These are phyloP conservation scores for Pachypanchax playfairii DNA, from an alignment of 2,113 vertebrate genomes.

Conservation along the genomic window DNA sequence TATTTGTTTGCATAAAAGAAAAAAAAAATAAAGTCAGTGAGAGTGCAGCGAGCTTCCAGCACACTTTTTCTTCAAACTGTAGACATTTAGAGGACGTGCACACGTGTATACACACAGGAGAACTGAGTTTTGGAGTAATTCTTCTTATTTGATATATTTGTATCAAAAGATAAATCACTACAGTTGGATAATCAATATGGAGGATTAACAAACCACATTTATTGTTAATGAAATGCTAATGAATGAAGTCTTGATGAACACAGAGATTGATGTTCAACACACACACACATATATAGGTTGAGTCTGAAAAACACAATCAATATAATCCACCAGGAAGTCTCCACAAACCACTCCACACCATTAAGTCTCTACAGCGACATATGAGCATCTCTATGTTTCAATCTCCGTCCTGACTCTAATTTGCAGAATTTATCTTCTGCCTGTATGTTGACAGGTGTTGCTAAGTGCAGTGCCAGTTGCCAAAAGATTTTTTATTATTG, in stretches of 20 bases:
- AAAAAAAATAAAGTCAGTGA: conserved; percentile 28
- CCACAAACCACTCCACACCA: conserved; percentile 89
- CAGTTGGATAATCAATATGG: conserved; percentile 49
- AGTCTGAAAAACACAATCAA: conserved; percentile 92
- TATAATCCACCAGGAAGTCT: conserved; percentile 89
- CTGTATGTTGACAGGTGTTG: conserved; percentile 88
- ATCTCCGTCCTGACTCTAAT: conserved; percentile 69
- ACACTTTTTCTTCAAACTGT: background rate
- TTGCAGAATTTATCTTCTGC: conserved; percentile 90
- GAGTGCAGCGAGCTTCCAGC: conserved; percentile 13
- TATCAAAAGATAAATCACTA: conserved; percentile 31
- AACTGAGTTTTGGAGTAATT: background rate
- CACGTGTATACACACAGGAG: background rate
- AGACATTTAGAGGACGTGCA: background rate
- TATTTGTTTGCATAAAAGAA: conserved; percentile 39
- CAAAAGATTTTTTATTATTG: conserved; percentile 95
- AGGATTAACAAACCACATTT: conserved; percentile 59
- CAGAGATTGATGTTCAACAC: conserved; percentile 45
- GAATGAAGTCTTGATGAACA: conserved; percentile 56
- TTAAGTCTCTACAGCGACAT: conserved; percentile 88
- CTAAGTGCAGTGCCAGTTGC: conserved; percentile 91
- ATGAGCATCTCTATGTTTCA: conserved; percentile 67
- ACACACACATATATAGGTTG: conserved; percentile 26
- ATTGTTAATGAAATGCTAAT: conserved; percentile 71
- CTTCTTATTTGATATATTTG: conserved; percentile 17